phyloP scores from a whole-genome alignment of 2,888 invertebrate genomes.

The Acrobasis consociella region DNA sequence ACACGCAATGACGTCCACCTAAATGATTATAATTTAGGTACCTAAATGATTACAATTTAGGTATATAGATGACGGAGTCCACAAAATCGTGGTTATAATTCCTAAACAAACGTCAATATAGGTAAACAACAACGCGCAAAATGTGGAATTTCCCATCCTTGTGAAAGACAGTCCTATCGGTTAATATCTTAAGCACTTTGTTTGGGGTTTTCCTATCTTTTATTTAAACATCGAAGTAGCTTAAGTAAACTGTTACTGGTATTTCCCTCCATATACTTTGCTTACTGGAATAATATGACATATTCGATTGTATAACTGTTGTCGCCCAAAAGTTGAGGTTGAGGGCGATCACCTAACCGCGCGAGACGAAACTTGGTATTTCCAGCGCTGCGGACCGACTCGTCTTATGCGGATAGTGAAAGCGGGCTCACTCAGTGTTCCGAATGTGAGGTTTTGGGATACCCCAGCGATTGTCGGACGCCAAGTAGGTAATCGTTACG shows the following conservation, averaged over 20 bases:
- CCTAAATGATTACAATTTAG: no score
- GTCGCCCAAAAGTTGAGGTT: not conserved
- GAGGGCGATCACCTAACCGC: not conserved
- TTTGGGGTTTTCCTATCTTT: conserved; percentile 53
- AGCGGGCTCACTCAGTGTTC: conserved; percentile 41
- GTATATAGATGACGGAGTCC: not conserved
- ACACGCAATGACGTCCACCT: conserved; percentile 40
- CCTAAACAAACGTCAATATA: conserved; percentile 16
- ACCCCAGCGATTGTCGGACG: conserved; percentile 45
- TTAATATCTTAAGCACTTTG: conserved; percentile 37
- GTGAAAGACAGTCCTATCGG: conserved; percentile 28
- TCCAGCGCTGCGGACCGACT: conserved; percentile 51
- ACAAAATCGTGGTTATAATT: not conserved
- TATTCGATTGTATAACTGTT: no score
- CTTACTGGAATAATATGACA: not conserved
- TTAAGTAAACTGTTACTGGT: not conserved
- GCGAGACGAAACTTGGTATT: conserved; percentile 37
- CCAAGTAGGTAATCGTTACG: conserved; percentile 38
- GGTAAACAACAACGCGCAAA: not conserved
- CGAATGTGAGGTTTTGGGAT: conserved; percentile 43
- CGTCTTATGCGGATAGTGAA: conserved; percentile 53
- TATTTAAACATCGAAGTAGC: conserved; percentile 31
- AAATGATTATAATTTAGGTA: conserved; percentile 49
- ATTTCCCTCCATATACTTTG: not conserved
- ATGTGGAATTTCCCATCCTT: conserved; percentile 29